A percentile compares a stretch with the other conserved stretches of the same genome.
phyloP scores from a whole-genome alignment of 2,797 vertebrate species.

The Enteromius unitaeniatus region DNA sequence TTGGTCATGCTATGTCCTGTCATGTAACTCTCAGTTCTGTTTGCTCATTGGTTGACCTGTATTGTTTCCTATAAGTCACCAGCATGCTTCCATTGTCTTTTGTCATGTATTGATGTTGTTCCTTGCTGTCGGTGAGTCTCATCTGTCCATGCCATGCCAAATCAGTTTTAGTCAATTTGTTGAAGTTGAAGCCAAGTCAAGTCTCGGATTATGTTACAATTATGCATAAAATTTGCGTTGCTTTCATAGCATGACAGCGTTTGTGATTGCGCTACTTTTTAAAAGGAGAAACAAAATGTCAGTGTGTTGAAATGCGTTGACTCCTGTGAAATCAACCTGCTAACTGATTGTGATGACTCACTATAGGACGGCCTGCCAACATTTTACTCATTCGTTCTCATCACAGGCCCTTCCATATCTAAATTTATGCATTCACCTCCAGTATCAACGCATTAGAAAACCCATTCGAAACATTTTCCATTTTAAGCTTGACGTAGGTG shows the following conservation, averaged over 20 bases:
- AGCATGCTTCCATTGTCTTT: too few relatives aligned
- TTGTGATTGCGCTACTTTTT: constrained; percentile 41
- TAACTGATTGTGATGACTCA: constrained; percentile 48
- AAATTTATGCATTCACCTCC: not conserved
- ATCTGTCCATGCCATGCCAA: too few relatives aligned
- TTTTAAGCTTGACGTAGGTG: not conserved
- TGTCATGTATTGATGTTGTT: too few relatives aligned
- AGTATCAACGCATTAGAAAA: not conserved
- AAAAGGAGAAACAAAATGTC: constrained; percentile 64
- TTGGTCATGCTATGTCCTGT: too few relatives aligned
- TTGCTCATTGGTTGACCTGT: too few relatives aligned
- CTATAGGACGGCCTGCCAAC: not conserved
- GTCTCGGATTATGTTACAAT: too few relatives aligned
- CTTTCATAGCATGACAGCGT: constrained; percentile 10
- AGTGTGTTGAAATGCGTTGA: constrained; percentile 28
- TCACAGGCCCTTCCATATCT: not conserved
- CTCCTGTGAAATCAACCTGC: constrained; percentile 33
- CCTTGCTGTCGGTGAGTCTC: too few relatives aligned
- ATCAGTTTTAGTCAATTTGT: too few relatives aligned
- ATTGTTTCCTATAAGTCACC: too few relatives aligned
- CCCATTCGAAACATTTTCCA: too few relatives aligned
- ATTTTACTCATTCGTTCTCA: not conserved
- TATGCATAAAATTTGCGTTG: not conserved
- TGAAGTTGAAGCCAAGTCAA: too few relatives aligned
- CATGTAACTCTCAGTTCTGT: too few relatives aligned